Evolutionary conservation across 2,113 vertebrate genomes (phyloP).

Genomic region (Stictonetta naevosa): DNA sequence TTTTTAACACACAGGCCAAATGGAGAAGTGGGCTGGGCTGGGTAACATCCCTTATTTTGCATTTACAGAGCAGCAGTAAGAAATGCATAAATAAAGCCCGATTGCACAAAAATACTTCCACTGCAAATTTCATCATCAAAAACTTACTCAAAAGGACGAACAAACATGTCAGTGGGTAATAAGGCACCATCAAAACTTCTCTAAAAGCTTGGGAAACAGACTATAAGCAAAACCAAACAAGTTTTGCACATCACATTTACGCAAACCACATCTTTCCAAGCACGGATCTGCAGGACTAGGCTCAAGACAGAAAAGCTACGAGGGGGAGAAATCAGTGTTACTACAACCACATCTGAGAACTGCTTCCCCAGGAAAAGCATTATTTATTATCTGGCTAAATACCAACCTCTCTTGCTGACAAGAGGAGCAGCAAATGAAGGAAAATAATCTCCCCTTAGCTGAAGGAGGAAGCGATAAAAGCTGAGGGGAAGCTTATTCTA

Average conservation of each 20-base stretch:
- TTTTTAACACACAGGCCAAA: neutral
- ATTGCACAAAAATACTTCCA: neutral
- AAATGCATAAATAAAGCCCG: neutral
- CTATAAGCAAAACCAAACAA: neutral
- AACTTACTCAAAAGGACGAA: neutral
- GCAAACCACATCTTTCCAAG: neutral
- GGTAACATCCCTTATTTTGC: neutral
- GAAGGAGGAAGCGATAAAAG: conserved; percentile 44
- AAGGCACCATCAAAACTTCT: neutral
- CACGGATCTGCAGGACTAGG: neutral
- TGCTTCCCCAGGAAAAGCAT: neutral
- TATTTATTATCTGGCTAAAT: neutral
- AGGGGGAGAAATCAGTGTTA: neutral
- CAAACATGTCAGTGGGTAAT: rapidly evolving
- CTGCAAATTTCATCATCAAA: neutral
- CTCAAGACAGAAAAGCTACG: neutral
- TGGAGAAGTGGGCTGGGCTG: neutral
- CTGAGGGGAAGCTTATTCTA: neutral
- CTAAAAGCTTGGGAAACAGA: neutral
- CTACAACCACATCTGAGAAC: neutral
- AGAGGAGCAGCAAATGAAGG: neutral
- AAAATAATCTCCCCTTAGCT: neutral
- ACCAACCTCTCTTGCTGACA: neutral
- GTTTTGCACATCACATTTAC: rapidly evolving
- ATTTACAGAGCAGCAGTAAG: neutral